These are phyloP conservation scores for Heliconius himera DNA, from an alignment of 1,140 invertebrate genomes.

Conservation along the genomic window DNA sequence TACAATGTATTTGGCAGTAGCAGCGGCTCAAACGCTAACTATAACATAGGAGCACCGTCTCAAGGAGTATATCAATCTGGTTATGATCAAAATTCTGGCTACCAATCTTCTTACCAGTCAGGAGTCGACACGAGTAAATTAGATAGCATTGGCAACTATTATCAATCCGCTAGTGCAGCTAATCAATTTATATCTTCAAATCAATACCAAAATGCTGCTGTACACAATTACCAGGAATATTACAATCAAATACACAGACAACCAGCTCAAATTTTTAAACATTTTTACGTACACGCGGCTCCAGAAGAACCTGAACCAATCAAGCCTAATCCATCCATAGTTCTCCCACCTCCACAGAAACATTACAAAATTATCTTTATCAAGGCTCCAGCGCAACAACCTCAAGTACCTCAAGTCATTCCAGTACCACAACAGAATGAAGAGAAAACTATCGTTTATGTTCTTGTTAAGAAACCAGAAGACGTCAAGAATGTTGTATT, in stretches of 20 bases:
- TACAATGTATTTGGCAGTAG: conserved; percentile 17
- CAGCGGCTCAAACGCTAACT: conserved; percentile 23
- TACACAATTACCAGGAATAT: conserved; percentile 56
- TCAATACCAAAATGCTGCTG: conserved; percentile 51
- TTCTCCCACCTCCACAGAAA: conserved; percentile 80
- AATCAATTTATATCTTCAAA: conserved; percentile 55
- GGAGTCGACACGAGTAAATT: conserved; percentile 40
- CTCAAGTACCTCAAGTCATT: conserved; percentile 59
- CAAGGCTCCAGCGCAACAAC: conserved; percentile 85
- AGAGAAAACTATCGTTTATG: conserved; percentile 92
- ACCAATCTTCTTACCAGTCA: conserved; percentile 37
- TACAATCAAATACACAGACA: conserved; percentile 59
- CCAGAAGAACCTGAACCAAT: conserved; percentile 67
- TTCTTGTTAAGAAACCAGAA: conserved; percentile 90
- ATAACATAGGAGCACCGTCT: conserved; percentile 6
- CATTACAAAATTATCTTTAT: conserved; percentile 92
- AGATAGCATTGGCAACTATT: conserved; percentile 50
- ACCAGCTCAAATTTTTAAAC: conserved; percentile 68
- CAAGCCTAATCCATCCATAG: conserved; percentile 56
- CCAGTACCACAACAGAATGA: conserved; percentile 82
- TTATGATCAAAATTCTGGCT: conserved; percentile 35
- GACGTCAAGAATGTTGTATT: conserved; percentile 86
- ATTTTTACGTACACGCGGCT: conserved; percentile 72
- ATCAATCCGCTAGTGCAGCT: conserved; percentile 45
- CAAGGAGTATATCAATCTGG: conserved; percentile 33